Evolutionary conservation across 2,113 vertebrate genomes (phyloP), one percentile per base, ranked within the genome.

Genomic region (Eurypyga helias): DNA sequence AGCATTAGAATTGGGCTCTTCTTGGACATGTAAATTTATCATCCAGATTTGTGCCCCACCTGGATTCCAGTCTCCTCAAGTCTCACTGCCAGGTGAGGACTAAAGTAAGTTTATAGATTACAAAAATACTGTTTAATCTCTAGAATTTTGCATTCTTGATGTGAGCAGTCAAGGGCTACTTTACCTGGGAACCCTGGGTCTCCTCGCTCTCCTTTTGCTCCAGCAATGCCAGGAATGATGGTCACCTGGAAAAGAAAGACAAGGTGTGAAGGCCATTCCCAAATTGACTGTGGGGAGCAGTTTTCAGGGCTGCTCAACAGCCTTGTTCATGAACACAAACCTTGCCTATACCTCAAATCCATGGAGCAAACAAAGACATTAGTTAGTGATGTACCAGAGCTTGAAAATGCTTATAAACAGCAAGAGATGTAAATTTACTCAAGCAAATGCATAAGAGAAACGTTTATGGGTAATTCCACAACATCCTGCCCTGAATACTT

Each of bases 201-300:
- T n/a, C 99, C 99, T 41, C 78, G 95, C 24, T 96, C 96, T 96
- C 99, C 99, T 96, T 98, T 99, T 65, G 70, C 14, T 94, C 99
- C 99, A 60, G 97, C 89, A 69, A 8, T 58, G 55, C 99, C 99
- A 72, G 98, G 96, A 93, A 97, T 94, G 46, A 95, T 94, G 98
- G 33, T 97, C 97, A 98, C 99, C 99, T 99, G 84, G 77, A 89
- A 80, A 91, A 94, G 73, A 52, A 51, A 93, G 60, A 72, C 13
- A 58, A 70, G 29, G 18, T 73, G 49, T 25, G 23, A 14, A 86
- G 9, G 43, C 12, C 28, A 78, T 71, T 67, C 60, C 20, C 4
- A 23, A 85, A 61, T 0, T 61, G 49, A n/a, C 15, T 34, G 16
- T n/a, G 17, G 34, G 45, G 9, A 66, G 61, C 20, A 70, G 28